Evolutionary conservation across 2,888 invertebrate species (phyloP), one percentile per base, ranked within the genome.

Genomic region (Amiota mariae): DNA sequence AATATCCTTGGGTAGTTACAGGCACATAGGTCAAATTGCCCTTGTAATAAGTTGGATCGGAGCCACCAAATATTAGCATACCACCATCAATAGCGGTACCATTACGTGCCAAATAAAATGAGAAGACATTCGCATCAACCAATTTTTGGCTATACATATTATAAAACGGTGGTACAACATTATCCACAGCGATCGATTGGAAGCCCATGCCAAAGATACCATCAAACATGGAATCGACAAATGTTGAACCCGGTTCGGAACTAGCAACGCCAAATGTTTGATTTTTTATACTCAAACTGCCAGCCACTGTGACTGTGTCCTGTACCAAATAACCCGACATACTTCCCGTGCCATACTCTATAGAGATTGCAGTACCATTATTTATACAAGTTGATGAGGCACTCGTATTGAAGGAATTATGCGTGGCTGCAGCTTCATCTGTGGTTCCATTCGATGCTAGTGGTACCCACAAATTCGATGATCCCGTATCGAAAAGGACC

Each of bases 381-480:
- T 91, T 91, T 84, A 91, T 91, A 91, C 97, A 98, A 6, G 95
- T 93, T 24, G 91, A 91, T 0, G 98, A 98, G 88, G 93, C 93
- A 73, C 88, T 91, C 85, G 95, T 94, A 91, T 98, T 95, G 90
- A 98, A 98, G 91, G 97, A 98, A 89, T 96, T 94, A 91, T 98
- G 98, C 73, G 95, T 94, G 88, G 92, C 92, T 88, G 95, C 93
- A 90, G 98, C 99, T 89, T 97, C 94, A 91, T 97, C 97, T 56
- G 98, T 98, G 1, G 0, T 8, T 10, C 2, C 2, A 47, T 47
- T 66, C 9, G 15, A 6, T 18, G 13, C 13, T n/a, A 51, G 51
- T 15, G 98, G 98, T 72, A 99, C 94, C 98, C 98, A 99, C 76
- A 99, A 92, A 91, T 99, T 98, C 71, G 98, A 97, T 20, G 98